Evolutionary conservation across 2,113 vertebrate species (phyloP), one percentile per base, ranked within the genome.

Genomic region (Cavia porcellus): DNA sequence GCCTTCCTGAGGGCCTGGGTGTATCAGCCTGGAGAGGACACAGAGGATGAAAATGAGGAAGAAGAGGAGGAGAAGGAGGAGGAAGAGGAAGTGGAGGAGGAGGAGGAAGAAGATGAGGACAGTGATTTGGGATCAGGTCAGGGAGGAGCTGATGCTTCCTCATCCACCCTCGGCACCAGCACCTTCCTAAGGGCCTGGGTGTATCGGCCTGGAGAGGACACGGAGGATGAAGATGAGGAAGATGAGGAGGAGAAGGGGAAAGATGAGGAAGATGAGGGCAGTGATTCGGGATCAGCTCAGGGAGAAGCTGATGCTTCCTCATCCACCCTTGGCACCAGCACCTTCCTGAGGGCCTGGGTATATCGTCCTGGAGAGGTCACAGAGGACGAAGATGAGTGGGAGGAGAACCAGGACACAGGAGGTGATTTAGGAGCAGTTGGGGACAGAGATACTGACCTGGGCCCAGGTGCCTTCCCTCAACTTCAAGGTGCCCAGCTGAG

Each of bases 281-380:
- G 68, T 30, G 77, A 80, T 11, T 75, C 42, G 59, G 70, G 82
- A 72, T 55, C 83, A 86, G 57, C 94, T 72, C 74, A 90, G 7
- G 88, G 84, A 95, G 47, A 77, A 92, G n/a, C 74, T 89, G 84
- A 93, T 83, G 72, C 6, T 45, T 79, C 57, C 62, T 84, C 30
- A 88, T 62, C 82, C 2, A 6, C 52, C 24, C 12, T n/a, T 0
- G 0, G 24, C 0, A 68, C 30, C 47, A 90, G 93, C 20, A 15
- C 68, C 28, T 61, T 98, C 84, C n/a, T 98, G 22, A 95, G 72
- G 17, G 50, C 92, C 64, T 97, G 97, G 98, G 96, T 96, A 2
- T 95, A 86, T 11, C n/a, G 0, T 7, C 96, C 96, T 5, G 96
- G 96, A 22, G 91, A 96, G 84, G 96, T 96, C n/a, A 52, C 86